Conservation (phyloP, 1,140 invertebrate species). For the Aplysia californica region DNA sequence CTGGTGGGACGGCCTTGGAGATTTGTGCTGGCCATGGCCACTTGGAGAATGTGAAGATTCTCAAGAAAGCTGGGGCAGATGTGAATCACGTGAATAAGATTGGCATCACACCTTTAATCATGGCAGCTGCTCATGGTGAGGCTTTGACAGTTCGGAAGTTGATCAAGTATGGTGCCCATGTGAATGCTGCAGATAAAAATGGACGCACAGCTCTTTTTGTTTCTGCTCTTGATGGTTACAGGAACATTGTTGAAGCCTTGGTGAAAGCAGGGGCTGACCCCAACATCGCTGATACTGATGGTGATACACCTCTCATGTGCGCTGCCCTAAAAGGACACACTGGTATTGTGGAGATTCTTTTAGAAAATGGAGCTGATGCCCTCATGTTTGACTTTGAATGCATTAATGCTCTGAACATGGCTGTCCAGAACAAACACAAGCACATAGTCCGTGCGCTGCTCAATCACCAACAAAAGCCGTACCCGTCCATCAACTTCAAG, state of each 20-base stretch:
- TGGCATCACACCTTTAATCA: slow-evolving; percentile 1
- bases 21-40: slow-evolving; percentile 17
- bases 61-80: neutral
- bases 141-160: neutral
- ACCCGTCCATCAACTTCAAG: neutral
- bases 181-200: neutral
- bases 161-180: neutral
- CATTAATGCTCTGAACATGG: slow-evolving; percentile 4
- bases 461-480: neutral
- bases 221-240: slow-evolving; percentile 17
- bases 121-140: neutral
- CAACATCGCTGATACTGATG: slow-evolving; percentile 25
- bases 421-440: slow-evolving; percentile 2
- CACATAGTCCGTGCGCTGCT: neutral
- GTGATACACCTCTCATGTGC: slow-evolving; percentile 34
- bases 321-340: slow-evolving; percentile 17
- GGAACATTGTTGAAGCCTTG: slow-evolving; percentile 18
- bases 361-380: slow-evolving; percentile 16
- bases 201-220: slow-evolving; percentile 5
- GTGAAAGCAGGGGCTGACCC: slow-evolving; percentile 27
- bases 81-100: slow-evolving; percentile 11
- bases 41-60: slow-evolving; percentile 1
- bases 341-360: slow-evolving; percentile 18
- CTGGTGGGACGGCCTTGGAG: slow-evolving; percentile 17
- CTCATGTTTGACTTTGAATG: neutral